Evolutionary conservation across 2,888 invertebrate species (phyloP).

Genomic region (Carcina quercana): DNA sequence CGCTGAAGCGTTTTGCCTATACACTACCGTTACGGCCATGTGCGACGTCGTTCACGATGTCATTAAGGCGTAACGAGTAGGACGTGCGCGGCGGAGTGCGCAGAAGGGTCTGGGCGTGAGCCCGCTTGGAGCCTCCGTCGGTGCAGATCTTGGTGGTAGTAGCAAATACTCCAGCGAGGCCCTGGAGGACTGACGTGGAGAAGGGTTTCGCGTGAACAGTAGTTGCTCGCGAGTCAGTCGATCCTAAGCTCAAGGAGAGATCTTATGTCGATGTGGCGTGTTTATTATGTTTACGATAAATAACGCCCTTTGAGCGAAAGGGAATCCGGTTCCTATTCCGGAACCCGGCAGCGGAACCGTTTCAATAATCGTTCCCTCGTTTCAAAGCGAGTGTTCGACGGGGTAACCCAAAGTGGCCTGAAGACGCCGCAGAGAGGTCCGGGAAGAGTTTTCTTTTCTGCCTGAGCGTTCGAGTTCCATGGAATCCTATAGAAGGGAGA

Average conservation of each 20-base stretch:
- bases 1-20: conserved; percentile 67
- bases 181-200: conserved; percentile 75
- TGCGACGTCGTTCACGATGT: conserved; percentile 25
- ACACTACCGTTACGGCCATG: conserved; percentile 57
- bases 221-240: conserved; percentile 74
- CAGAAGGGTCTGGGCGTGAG: conserved; percentile 74
- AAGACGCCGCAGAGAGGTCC: conserved; percentile 71
- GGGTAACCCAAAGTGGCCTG: conserved; percentile 65
- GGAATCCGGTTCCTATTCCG: conserved; percentile 75
- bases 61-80: conserved; percentile 77
- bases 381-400: conserved; percentile 28
- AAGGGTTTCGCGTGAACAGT: conserved; percentile 67
- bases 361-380: conserved; percentile 53
- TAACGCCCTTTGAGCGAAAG: conserved; percentile 62
- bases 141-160: conserved; percentile 81
- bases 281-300: conserved; percentile 24
- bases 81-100: conserved; percentile 61
- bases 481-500: conserved; percentile 67
- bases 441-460: conserved; percentile 61
- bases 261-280: conserved; percentile 53
- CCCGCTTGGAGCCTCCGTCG: conserved; percentile 67
- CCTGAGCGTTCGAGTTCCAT: conserved; percentile 65
- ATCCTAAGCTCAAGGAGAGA: conserved; percentile 73
- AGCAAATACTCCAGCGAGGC: conserved; percentile 80
- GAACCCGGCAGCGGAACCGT: conserved; percentile 74